phyloP scores from a whole-genome alignment of 2,888 invertebrate species.

The Catocala fraxini region DNA sequence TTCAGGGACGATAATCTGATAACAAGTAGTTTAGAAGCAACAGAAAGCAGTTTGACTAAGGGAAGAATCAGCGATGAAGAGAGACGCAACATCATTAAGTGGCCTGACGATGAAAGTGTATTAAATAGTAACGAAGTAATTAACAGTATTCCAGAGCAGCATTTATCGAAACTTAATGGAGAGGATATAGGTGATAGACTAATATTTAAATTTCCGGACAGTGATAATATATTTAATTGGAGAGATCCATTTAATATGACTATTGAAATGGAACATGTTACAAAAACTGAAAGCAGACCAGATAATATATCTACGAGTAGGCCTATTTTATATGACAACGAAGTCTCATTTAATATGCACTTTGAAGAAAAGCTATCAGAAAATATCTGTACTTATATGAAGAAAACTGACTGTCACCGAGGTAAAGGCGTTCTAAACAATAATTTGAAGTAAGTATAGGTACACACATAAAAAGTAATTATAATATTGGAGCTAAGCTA shows the following conservation, averaged over 20 bases:
- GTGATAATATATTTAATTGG: constrained; percentile 29
- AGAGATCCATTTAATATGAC: constrained; percentile 19
- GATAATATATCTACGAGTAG: constrained; percentile 1
- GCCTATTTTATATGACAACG: constrained; percentile 30
- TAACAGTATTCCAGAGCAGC: constrained; percentile 10
- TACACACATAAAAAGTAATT: too few species aligned
- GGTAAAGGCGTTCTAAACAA: constrained; percentile 60
- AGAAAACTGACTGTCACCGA: constrained; percentile 62
- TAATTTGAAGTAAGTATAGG: constrained; percentile 19
- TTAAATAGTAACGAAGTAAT: constrained; percentile 1
- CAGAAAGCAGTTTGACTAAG: constrained; percentile 13
- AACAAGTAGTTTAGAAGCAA: constrained; percentile 20
- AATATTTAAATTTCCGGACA: constrained; percentile 62
- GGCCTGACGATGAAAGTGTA: constrained; percentile 30
- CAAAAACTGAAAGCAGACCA: constrained; percentile 1
- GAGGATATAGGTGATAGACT: constrained; percentile 53
- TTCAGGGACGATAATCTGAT: constrained; percentile 63
- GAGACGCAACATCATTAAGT: constrained; percentile 23
- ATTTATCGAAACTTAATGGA: constrained; percentile 26
- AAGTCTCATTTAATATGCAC: constrained; percentile 28
- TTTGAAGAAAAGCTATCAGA: constrained; percentile 52
- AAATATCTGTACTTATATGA: constrained; percentile 70
- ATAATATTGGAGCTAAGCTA: too few species aligned
- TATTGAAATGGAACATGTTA: background rate
- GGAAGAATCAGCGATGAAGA: background rate